phyloP scores from a whole-genome alignment of 1,140 invertebrate species.

The Platorchestia sp. region DNA sequence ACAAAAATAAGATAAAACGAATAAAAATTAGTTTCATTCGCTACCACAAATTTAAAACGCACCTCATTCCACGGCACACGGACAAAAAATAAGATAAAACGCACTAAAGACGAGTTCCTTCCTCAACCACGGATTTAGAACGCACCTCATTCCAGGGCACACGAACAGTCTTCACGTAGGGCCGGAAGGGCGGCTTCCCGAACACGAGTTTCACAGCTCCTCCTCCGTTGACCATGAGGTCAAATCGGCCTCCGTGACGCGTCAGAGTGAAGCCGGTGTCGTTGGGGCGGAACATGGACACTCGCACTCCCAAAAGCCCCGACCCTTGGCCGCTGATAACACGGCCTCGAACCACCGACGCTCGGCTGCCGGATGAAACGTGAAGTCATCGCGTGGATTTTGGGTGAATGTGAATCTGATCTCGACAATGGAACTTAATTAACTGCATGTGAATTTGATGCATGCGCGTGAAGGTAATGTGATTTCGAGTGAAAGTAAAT shows the following conservation, averaged over 20 bases:
- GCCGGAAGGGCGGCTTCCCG: constrained; percentile 90
- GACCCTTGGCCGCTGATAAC: constrained; percentile 92
- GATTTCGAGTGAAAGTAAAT: too few species aligned
- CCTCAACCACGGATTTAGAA: too few species aligned
- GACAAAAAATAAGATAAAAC: neutral
- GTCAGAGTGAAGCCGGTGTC: constrained; percentile 89
- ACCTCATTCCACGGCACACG: neutral
- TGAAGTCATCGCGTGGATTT: too few species aligned
- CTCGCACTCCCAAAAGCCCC: constrained; percentile 92
- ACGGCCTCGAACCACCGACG: constrained; percentile 93
- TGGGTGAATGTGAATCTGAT: too few species aligned
- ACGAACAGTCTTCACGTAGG: constrained; percentile 90
- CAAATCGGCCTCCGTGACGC: constrained; percentile 88
- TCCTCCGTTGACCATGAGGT: constrained; percentile 96
- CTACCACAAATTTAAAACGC: neutral
- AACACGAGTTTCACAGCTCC: constrained; percentile 95
- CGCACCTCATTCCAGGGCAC: constrained; percentile 96
- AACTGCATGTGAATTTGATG: too few species aligned
- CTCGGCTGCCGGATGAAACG: constrained; percentile 80
- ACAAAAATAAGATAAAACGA: neutral
- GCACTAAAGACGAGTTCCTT: too few species aligned
- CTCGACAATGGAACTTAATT: too few species aligned
- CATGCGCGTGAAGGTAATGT: too few species aligned
- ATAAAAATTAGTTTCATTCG: neutral
- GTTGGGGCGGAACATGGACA: constrained; percentile 85